These are phyloP conservation scores for Epistrophe grossulariae DNA, from an alignment of 2,888 invertebrate species.

Conservation along the genomic window DNA sequence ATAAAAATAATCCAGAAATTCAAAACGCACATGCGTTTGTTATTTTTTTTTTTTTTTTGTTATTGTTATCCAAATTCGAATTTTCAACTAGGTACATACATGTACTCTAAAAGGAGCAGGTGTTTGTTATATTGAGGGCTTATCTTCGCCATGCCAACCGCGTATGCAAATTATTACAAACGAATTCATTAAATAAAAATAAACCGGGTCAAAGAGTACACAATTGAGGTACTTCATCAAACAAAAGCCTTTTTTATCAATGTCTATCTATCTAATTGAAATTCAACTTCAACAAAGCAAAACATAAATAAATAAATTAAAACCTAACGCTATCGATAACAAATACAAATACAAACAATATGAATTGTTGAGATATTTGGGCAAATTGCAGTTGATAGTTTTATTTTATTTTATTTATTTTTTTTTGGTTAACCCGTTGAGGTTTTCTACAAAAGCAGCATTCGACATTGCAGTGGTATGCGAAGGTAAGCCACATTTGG, in stretches of 20 bases:
- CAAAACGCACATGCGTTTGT: slow-evolving; percentile 25
- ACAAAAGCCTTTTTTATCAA: slow-evolving; percentile 29
- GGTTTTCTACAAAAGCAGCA: slow-evolving; percentile 29
- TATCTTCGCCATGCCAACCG: slow-evolving; percentile 1
- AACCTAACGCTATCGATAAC: slow-evolving; percentile 36
- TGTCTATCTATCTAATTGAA: slow-evolving; percentile 33
- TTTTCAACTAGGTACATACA: not conserved
- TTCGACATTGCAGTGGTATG: slow-evolving; percentile 50
- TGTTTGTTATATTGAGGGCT: slow-evolving; percentile 24
- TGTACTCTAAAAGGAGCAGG: slow-evolving; percentile 27
- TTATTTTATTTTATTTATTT: slow-evolving; percentile 11
- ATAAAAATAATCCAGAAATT: not conserved
- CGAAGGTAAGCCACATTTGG: slow-evolving; percentile 57
- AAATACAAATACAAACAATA: slow-evolving; percentile 27
- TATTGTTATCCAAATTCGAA: slow-evolving; percentile 4
- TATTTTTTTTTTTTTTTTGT: not conserved
- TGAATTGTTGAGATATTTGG: slow-evolving; percentile 25
- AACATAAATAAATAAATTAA: slow-evolving; percentile 20
- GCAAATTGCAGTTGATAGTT: slow-evolving; percentile 40
- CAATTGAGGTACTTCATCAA: slow-evolving; percentile 53
- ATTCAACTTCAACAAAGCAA: slow-evolving; percentile 34
- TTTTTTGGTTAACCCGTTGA: slow-evolving; percentile 31
- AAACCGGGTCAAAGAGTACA: slow-evolving; percentile 60
- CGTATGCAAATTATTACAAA: slow-evolving; percentile 43
- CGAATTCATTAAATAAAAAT: slow-evolving; percentile 31